These are phyloP conservation scores for Microcebus jonahi DNA, from an alignment of 2,113 vertebrate species.

Conservation along the genomic window DNA sequence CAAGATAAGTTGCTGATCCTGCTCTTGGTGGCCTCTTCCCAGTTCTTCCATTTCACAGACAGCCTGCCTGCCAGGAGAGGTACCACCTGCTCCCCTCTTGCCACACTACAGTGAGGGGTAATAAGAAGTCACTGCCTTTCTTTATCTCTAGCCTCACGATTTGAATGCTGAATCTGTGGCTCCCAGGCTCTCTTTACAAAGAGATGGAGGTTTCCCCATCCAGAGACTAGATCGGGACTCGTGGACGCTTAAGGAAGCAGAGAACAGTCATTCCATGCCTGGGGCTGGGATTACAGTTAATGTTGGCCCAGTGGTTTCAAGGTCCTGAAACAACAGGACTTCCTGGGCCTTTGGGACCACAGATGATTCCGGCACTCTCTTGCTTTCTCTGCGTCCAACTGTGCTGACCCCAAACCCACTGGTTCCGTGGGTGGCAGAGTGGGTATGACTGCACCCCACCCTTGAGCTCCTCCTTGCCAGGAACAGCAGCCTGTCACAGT, in stretches of 20 bases:
- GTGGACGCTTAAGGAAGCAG: background rate
- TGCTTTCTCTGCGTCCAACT: background rate
- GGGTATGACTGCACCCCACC: rapidly evolving
- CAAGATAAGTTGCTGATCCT: background rate
- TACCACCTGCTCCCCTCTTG: background rate
- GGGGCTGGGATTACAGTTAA: background rate
- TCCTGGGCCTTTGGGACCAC: background rate
- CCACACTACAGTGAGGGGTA: background rate
- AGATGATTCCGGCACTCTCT: background rate
- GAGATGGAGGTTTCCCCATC: background rate
- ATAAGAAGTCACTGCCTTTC: background rate
- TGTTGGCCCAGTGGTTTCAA: background rate
- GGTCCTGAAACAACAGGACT: background rate
- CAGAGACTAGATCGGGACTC: background rate
- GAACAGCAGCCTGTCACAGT: background rate
- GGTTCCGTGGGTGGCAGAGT: background rate
- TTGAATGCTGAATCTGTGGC: background rate
- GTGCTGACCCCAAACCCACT: background rate
- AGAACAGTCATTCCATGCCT: background rate
- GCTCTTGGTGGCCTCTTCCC: background rate
- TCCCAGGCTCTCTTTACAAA: background rate
- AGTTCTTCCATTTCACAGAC: background rate
- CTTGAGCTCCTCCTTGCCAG: background rate
- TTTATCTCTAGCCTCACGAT: background rate
- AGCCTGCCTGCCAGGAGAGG: background rate